Evolutionary conservation across 2,113 vertebrate species (phyloP).

Genomic region (Bagarius yarrelli): DNA sequence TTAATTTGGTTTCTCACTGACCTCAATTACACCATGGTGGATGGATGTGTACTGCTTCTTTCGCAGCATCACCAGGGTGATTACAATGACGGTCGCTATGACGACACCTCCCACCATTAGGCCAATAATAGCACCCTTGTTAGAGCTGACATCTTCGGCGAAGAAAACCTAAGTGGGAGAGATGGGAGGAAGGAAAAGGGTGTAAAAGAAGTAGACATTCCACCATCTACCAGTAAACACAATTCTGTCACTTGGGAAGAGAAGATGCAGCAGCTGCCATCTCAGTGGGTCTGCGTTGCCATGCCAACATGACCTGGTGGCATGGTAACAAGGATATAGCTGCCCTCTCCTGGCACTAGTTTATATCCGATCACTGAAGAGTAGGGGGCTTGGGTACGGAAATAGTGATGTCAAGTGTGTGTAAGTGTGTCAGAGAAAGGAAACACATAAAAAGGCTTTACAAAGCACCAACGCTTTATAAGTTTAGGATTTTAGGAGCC

Average conservation of each 20-base stretch:
- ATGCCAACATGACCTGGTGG: slow-evolving; percentile 65
- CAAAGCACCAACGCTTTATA: neutral
- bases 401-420: slow-evolving; percentile 8
- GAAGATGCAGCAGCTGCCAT: slow-evolving; percentile 25
- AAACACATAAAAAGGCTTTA: neutral
- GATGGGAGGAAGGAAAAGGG: neutral
- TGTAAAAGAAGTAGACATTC: neutral
- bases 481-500: neutral
- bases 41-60: slow-evolving; percentile 99
- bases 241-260: slow-evolving; percentile 45
- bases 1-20: slow-evolving; percentile 26
- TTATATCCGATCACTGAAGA: slow-evolving; percentile 42
- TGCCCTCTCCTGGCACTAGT: slow-evolving; percentile 8
- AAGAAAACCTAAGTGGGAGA: slow-evolving; percentile 84
- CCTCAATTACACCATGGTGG: slow-evolving; percentile 94
- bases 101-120: slow-evolving; percentile 98
- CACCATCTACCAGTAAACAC: neutral
- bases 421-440: neutral
- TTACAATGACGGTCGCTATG: slow-evolving; percentile 98
- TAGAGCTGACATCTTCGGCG: slow-evolving; percentile 93
- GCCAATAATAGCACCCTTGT: slow-evolving; percentile 97
- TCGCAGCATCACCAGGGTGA: slow-evolving; percentile 98
- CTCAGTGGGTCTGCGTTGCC: slow-evolving; percentile 59
- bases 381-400: neutral
- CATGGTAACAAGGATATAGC: slow-evolving; percentile 55